Conservation (phyloP, 2,113 vertebrate genomes). For the Phaethon lepturus region DNA sequence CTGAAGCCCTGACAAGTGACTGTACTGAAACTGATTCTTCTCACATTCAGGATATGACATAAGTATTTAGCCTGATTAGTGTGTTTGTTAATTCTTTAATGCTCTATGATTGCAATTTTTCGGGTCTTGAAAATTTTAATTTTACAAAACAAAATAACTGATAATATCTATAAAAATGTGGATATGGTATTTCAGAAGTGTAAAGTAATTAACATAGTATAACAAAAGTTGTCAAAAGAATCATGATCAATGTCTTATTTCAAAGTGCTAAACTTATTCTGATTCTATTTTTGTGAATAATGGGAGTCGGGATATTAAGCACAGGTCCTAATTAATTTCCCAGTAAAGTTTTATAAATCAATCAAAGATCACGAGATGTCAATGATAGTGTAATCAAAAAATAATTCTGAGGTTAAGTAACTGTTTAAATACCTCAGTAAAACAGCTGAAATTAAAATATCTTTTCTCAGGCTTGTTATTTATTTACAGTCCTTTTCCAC, state of each 20-base stretch:
- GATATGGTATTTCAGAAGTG: neutral
- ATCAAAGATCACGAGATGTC: neutral
- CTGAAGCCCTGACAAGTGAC: neutral
- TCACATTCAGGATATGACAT: neutral
- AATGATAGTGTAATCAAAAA: neutral
- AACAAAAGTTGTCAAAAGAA: neutral
- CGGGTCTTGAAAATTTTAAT: neutral
- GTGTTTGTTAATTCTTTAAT: neutral
- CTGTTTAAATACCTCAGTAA: neutral
- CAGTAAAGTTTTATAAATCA: neutral
- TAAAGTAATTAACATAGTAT: neutral
- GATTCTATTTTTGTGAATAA: neutral
- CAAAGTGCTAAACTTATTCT: neutral
- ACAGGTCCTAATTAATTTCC: neutral
- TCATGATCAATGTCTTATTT: neutral
- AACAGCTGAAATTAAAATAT: neutral
- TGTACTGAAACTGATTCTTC: neutral
- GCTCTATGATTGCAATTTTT: neutral
- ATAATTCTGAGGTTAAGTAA: neutral
- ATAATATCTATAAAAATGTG: neutral
- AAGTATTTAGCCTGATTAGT: neutral
- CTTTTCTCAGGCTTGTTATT: neutral
- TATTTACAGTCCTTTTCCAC: neutral
- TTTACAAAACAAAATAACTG: neutral
- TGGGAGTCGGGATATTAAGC: neutral